A percentile compares a stretch with the other conserved stretches of the same genome.
Conservation (phyloP, 2,888 invertebrate species). For the Reticulitermes lucifugus region DNA sequence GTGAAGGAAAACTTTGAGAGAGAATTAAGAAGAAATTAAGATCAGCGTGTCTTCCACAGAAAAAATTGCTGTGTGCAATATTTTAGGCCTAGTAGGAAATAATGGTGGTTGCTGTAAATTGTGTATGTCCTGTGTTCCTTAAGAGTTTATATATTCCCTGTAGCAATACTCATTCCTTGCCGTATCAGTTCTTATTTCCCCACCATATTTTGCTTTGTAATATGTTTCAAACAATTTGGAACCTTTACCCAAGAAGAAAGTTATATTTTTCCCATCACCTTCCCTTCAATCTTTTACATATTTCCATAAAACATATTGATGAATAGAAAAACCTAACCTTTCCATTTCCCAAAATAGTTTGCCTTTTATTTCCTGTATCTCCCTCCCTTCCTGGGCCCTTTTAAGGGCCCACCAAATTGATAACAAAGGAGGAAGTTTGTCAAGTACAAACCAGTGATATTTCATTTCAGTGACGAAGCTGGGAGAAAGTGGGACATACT, state of each 20-base stretch:
- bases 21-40: constrained; percentile 30
- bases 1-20: constrained; percentile 32
- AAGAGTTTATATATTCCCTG: not conserved
- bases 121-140: constrained; percentile 32
- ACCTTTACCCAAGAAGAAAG: not conserved
- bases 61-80: constrained; percentile 50
- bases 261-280: no score
- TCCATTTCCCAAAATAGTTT: not conserved
- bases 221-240: not conserved
- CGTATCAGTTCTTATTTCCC: not conserved
- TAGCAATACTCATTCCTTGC: not conserved
- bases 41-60: constrained; percentile 51
- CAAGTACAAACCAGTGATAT: not conserved
- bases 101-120: constrained; percentile 38
- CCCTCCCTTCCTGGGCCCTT: constrained; percentile 44
- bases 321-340: not conserved
- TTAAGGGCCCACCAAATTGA: constrained; percentile 50
- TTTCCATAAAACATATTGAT: not conserved
- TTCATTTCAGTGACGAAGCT: not conserved
- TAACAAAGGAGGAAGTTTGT: constrained; percentile 44
- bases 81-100: constrained; percentile 48
- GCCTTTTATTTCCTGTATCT: not conserved
- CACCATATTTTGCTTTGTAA: constrained; percentile 10
- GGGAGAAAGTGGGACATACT: constrained; percentile 4
- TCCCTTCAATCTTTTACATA: no score